Base-by-base conservation (phyloP, 2,888 invertebrate species). In the Drosophila mimetica region DNA sequence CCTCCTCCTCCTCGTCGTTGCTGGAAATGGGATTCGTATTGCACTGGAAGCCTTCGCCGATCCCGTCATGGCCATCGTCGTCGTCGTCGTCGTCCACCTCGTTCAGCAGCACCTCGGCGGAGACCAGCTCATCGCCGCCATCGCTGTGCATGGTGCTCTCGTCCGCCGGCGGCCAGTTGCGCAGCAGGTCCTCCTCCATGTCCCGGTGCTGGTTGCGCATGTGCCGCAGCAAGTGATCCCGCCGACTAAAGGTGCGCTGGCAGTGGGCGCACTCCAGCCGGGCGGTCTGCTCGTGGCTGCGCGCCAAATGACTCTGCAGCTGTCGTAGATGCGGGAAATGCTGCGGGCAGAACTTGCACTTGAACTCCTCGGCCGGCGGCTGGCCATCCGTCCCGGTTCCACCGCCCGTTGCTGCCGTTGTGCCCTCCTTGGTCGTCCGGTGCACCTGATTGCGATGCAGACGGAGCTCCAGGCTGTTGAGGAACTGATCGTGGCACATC, bases 201-300 rank as follows among this genome's bases (percentile, higher is more conserved):
- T 18, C 30, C 9, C 66, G 79, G 54, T 93, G 93, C 1, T 92
- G 76, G n/a, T 71, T 91, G 2, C 90, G 82, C 86, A 92, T 87
- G 77, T 93, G 93, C 2, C 93, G 89, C 58, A 91, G 90, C 46
- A 93, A 76, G 76, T 93, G 93, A 70, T 92, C 92, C 1, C 90
- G 87, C 0, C 93, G 89, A 4, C 91, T 89, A 77, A 93, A 93
- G 14, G 90, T 88, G 69, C 92, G 92, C 11, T 90, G 87, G 74
- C 93, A 93, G 4, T 91, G 75, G 39, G 80, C 83, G 76, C 93
- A 93, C 44, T 85, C 74, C 0, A 82, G 71, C 13, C 77, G 77
- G 0, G 79, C 18, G 52, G 74, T 50, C 34, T 83, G 83, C 16
- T 88, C 78, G 66, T 90, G 90, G 34, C 53, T 52, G 30, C 75